phyloP scores from a whole-genome alignment of 2,888 invertebrate genomes.

The Masnerella sp. region DNA sequence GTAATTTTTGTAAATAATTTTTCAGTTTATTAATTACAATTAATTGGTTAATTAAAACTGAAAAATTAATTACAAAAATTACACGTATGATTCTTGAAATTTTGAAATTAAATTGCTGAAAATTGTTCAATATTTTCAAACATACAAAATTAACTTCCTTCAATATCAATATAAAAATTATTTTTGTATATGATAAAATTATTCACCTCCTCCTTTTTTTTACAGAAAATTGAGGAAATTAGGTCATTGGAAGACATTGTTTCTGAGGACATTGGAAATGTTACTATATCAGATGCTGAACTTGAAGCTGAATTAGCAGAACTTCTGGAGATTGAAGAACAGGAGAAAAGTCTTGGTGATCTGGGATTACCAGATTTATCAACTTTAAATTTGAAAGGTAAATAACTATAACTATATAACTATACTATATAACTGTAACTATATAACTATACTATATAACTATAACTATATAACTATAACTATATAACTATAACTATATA shows the following conservation, averaged over 20 bases:
- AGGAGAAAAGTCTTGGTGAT: background rate
- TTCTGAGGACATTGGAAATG: constrained; percentile 76
- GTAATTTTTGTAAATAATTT: too few relatives aligned
- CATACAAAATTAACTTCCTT: too few relatives aligned
- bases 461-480: background rate
- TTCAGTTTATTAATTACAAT: too few relatives aligned
- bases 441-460: background rate
- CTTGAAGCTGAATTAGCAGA: constrained; percentile 84
- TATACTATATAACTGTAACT: background rate
- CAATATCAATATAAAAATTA: too few relatives aligned
- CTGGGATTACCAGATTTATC: constrained; percentile 66
- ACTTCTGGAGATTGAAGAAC: constrained; percentile 76
- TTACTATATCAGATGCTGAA: constrained; percentile 80
- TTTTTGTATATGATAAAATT: too few relatives aligned
- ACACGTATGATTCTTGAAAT: too few relatives aligned
- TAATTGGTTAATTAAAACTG: too few relatives aligned
- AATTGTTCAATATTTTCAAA: too few relatives aligned
- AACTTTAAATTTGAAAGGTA: constrained; percentile 68
- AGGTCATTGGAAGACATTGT: constrained; percentile 79
- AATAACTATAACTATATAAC: background rate
- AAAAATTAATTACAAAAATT: too few relatives aligned
- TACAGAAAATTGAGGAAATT: constrained; percentile 19
- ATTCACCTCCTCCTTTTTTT: too few relatives aligned
- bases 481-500: too few relatives aligned
- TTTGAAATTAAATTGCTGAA: too few relatives aligned